Percentiles rank a stretch among this genome's conserved stretches.
Conservation (phyloP, 2,113 vertebrate species). For the Motacilla tschutschensis region DNA sequence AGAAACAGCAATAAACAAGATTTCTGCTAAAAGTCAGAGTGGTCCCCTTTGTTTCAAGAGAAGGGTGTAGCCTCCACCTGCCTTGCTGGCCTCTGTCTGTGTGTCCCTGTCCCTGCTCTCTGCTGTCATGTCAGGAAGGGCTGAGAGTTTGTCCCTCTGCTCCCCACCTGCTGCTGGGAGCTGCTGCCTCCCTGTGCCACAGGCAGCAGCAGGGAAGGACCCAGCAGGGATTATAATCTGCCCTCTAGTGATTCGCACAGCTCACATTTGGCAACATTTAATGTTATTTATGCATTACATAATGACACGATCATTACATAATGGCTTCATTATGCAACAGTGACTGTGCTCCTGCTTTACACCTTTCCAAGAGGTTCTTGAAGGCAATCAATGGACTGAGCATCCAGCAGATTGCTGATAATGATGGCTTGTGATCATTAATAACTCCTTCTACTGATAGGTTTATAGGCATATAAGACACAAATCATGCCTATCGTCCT, state of each 20-base stretch:
- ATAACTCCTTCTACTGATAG: background rate
- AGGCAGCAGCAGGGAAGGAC: background rate
- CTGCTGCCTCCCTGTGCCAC: background rate
- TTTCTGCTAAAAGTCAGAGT: background rate
- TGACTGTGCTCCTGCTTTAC: background rate
- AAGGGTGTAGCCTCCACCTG: background rate
- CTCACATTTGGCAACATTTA: conserved; percentile 10
- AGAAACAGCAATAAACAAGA: background rate
- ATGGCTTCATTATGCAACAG: conserved; percentile 13
- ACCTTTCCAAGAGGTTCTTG: conserved; percentile 7
- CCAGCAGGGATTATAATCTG: conserved; percentile 36
- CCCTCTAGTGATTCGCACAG: conserved; percentile 38
- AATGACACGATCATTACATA: conserved; percentile 11
- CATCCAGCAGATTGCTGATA: background rate
- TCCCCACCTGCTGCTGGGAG: background rate
- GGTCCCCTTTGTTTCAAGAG: background rate
- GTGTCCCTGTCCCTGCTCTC: background rate
- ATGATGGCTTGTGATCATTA: background rate
- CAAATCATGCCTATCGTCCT: background rate
- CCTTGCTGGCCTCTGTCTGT: fast-evolving
- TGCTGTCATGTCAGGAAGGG: fast-evolving
- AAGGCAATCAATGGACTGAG: background rate
- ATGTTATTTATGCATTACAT: background rate
- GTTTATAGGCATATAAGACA: background rate
- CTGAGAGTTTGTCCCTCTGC: fast-evolving